phyloP scores from a whole-genome alignment of 2,113 vertebrate species.

The Pomatorhinus ruficollis region DNA sequence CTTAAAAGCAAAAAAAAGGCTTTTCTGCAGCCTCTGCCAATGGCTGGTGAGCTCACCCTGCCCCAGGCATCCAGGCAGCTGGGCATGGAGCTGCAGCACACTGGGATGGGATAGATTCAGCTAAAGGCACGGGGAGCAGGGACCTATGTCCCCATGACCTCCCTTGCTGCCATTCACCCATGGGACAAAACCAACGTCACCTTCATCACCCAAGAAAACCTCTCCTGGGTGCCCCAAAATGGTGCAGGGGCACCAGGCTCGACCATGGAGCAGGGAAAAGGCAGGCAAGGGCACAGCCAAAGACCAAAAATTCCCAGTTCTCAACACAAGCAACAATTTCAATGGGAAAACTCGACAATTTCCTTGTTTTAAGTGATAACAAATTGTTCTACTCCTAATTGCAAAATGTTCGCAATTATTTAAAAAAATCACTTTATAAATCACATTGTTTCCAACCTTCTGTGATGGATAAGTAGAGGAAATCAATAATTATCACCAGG shows the following conservation, averaged over 20 bases:
- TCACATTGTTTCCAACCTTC: neutral
- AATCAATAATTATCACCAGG: slow-evolving; percentile 3
- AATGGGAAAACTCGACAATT: neutral
- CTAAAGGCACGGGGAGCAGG: neutral
- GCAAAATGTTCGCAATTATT: neutral
- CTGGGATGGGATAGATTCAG: neutral
- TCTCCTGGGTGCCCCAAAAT: neutral
- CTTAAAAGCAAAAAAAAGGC: neutral
- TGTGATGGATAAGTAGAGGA: neutral
- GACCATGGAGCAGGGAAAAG: neutral
- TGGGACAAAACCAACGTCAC: neutral
- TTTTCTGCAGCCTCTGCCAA: neutral
- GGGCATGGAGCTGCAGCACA: neutral
- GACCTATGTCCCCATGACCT: neutral
- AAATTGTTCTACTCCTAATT: neutral
- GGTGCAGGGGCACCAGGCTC: neutral
- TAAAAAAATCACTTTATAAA: neutral
- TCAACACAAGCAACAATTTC: neutral
- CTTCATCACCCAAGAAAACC: neutral
- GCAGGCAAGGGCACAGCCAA: neutral
- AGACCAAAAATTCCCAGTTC: neutral
- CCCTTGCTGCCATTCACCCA: neutral
- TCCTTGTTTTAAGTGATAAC: neutral
- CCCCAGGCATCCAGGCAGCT: neutral
- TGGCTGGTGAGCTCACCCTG: neutral